Conservation (phyloP, 2,888 invertebrate genomes). For the Campoletis raptor region DNA sequence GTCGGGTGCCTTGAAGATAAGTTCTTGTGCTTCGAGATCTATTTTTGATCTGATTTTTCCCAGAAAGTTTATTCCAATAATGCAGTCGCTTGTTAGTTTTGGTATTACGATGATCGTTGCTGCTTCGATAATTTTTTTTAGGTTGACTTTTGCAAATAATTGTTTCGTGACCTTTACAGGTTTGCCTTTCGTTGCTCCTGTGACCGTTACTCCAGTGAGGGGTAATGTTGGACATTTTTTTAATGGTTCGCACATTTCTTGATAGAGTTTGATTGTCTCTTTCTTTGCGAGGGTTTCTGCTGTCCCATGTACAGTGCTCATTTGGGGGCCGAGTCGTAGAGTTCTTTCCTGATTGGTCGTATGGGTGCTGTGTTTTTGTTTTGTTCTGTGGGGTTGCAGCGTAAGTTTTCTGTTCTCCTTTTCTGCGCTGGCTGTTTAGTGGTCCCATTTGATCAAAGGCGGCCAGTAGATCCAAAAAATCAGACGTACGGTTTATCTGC, state of each 20-base stretch:
- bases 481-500: background rate
- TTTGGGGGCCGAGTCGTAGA: background rate
- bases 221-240: constrained; percentile 1
- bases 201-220: background rate
- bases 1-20: background rate
- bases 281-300: background rate
- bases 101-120: background rate
- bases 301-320: background rate
- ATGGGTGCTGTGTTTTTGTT: no score
- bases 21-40: background rate
- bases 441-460: background rate
- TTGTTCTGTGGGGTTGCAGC: background rate
- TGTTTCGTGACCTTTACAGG: background rate
- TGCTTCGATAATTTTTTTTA: background rate
- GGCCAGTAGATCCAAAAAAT: constrained; percentile 4
- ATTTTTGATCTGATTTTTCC: background rate
- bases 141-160: background rate
- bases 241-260: background rate
- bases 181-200: constrained; percentile 1
- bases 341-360: background rate
- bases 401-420: background rate
- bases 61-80: background rate
- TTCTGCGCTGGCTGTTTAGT: background rate
- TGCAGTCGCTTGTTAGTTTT: background rate
- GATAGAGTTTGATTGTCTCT: background rate